A percentile compares a stretch with the other conserved stretches of the same genome.
These are phyloP conservation scores for Leucania comma DNA, from an alignment of 2,888 invertebrate genomes.

Conservation along the genomic window DNA sequence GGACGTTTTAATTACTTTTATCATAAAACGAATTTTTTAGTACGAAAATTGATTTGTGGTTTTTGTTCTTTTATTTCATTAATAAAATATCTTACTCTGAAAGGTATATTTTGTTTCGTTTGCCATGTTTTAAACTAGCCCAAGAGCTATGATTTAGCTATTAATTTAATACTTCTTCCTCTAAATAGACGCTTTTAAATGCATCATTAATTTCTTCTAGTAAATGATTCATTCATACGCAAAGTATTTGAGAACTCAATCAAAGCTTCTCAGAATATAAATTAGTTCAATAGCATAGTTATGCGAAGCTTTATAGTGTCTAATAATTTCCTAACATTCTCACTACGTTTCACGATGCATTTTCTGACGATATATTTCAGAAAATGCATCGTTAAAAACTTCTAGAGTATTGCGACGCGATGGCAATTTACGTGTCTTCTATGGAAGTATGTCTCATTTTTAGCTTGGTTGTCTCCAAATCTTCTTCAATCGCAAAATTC, in stretches of 20 bases:
- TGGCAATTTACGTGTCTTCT: not conserved
- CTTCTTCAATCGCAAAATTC: not conserved
- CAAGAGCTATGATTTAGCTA: not conserved
- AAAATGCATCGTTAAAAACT: too few relatives aligned
- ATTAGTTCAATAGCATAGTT: conserved; percentile 5
- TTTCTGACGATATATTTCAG: not conserved
- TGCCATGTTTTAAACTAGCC: not conserved
- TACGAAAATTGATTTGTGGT: conserved; percentile 2
- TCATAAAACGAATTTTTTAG: not conserved
- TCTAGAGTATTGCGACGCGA: not conserved
- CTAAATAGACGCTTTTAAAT: conserved; percentile 1
- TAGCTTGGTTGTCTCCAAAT: not conserved
- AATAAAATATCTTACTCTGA: not conserved
- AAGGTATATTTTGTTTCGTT: not conserved
- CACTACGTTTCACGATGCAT: not conserved
- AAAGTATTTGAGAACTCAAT: conserved; percentile 10
- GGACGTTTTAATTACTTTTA: conserved; percentile 36
- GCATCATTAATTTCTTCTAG: conserved; percentile 8
- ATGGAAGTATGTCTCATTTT: not conserved
- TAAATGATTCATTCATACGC: conserved; percentile 2
- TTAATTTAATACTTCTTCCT: not conserved
- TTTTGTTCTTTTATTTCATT: not conserved
- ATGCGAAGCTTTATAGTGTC: conserved; percentile 1
- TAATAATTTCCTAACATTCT: conserved; percentile 12
- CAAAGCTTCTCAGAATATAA: conserved; percentile 13